A percentile compares a stretch with the other conserved stretches of the same genome.
phyloP scores from a whole-genome alignment of 1,140 invertebrate genomes.

The Ectropis grisescens region DNA sequence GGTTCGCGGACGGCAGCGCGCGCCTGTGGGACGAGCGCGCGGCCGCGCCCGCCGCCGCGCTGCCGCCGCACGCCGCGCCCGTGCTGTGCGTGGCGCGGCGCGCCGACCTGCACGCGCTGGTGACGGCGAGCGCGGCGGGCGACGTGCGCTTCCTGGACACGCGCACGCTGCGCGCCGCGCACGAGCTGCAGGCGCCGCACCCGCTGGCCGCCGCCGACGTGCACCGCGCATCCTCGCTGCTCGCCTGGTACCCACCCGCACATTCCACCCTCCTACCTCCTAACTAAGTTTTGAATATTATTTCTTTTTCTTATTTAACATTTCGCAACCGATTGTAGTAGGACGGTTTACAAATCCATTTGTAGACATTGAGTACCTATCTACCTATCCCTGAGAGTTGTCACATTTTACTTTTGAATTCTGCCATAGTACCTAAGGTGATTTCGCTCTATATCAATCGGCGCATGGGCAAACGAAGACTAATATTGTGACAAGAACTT shows the following conservation, averaged over 20 bases:
- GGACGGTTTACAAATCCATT: too few relatives aligned
- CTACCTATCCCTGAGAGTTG: too few relatives aligned
- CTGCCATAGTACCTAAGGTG: too few relatives aligned
- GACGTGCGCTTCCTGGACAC: slow-evolving; percentile 88
- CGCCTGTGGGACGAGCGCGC: slow-evolving; percentile 79
- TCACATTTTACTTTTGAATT: too few relatives aligned
- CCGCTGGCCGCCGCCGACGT: slow-evolving; percentile 87
- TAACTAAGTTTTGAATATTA: too few relatives aligned
- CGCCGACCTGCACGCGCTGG: slow-evolving; percentile 23
- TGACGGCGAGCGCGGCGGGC: slow-evolving; percentile 75
- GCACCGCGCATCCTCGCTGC: slow-evolving; percentile 82
- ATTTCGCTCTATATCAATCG: too few relatives aligned
- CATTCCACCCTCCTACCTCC: not conserved
- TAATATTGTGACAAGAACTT: too few relatives aligned
- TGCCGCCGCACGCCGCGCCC: slow-evolving; percentile 25
- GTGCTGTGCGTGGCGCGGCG: slow-evolving; percentile 40
- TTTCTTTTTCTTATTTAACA: too few relatives aligned
- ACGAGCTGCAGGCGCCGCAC: slow-evolving; percentile 74
- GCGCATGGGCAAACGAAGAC: too few relatives aligned
- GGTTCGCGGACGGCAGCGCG: slow-evolving; percentile 80
- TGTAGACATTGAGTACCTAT: too few relatives aligned
- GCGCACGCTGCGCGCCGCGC: slow-evolving; percentile 75
- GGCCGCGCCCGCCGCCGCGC: slow-evolving; percentile 2
- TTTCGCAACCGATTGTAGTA: too few relatives aligned
- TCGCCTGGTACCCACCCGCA: slow-evolving; percentile 80